Percentiles rank a stretch among this genome's conserved stretches.
Conservation (phyloP, 2,888 invertebrate genomes). For the Apotomis turbidana region DNA sequence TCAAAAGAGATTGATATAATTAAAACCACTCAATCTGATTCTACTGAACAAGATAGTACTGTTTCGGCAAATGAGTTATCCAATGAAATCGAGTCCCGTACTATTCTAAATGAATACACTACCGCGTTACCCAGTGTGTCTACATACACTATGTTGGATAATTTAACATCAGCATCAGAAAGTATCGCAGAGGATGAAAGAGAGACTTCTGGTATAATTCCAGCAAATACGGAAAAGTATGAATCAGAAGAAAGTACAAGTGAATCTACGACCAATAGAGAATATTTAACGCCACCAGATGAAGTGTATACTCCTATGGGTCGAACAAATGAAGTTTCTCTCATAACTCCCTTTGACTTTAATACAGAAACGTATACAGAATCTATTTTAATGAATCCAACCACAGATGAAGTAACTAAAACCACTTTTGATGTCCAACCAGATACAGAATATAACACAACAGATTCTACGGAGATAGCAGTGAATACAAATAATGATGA, state of each 20-base stretch:
- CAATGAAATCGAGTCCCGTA: neutral
- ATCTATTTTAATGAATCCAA: neutral
- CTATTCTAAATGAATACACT: neutral
- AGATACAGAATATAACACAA: neutral
- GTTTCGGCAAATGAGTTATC: neutral
- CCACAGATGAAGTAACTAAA: neutral
- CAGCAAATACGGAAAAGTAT: neutral
- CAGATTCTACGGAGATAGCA: neutral
- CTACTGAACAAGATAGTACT: neutral
- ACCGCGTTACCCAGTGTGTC: neutral
- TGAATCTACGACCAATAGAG: neutral
- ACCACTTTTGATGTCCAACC: neutral
- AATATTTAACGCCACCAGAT: slow-evolving; percentile 3
- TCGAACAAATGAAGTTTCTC: slow-evolving; percentile 1
- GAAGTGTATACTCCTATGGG: slow-evolving; percentile 1
- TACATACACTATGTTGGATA: neutral
- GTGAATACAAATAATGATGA: neutral
- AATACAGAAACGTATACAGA: slow-evolving; percentile 12
- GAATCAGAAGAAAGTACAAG: neutral
- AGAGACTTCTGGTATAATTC: neutral
- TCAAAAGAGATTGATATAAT: slow-evolving; percentile 10
- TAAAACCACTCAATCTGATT: neutral
- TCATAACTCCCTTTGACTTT: slow-evolving; percentile 1
- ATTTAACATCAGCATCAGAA: neutral
- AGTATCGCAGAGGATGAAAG: neutral